Evolutionary conservation across 1,140 invertebrate genomes (phyloP), one percentile per base, ranked within the genome.

Genomic region (Drosophila watanabei): DNA sequence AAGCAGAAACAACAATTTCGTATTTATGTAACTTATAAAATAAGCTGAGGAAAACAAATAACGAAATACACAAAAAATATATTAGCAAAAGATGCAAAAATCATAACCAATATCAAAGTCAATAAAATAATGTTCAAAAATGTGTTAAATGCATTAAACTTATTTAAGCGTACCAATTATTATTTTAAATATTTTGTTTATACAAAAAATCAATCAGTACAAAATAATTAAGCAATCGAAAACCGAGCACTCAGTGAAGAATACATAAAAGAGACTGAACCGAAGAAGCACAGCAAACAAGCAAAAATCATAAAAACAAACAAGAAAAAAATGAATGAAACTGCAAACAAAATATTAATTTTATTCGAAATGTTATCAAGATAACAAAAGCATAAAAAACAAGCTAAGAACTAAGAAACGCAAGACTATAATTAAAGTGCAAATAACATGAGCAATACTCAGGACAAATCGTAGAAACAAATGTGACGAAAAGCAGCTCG

Each of bases 121-220:
- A 90, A 90, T 90, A 90, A 90, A 90, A 90, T 90, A 86, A 90
- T 90, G 87, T 90, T 90, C 65, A 77, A 90, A 89, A 90, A 90
- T 90, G 76, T 91, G 86, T 90, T 75, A 66, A 75, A 82, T 82
- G 87, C 76, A 90, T 91, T 91, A 90, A 90, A 75, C 82, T 90
- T 90, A 90, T 90, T 90, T 90, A 86, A 71, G 81, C 64, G 43
- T 90, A 86, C 64, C 60, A 54, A 81, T 85, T 87, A 86, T 86
- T 84, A 88, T 88, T 88, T 88, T 5, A 79, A 79, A 73, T 90
- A 80, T 85, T 87, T 82, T 89, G 81, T 90, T 89, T 82, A 69
- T 59, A 65, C 48, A 60, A 73, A 79, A 72, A 72, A 45, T 70
- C 70, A 83, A 84, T 68, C 59, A 73, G 58, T 73, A 69, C 76